Conservation (phyloP, 2,113 vertebrate genomes). For the Scolopax mira region DNA sequence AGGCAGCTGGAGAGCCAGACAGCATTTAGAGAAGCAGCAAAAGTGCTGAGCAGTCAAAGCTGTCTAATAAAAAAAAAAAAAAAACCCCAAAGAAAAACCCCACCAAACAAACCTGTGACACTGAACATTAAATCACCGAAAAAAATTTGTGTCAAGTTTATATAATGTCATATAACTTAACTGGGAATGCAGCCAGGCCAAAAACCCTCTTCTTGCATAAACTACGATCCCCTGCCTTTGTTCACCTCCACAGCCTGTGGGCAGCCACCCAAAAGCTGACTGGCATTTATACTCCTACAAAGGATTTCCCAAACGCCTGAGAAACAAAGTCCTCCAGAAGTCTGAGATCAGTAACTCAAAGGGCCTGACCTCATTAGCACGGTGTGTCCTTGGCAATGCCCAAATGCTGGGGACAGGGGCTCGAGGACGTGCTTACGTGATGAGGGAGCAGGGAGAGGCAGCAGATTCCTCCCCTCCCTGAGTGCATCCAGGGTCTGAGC, state of each 20-base stretch:
- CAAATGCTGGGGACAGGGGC: accelerated
- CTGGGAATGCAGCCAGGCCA: not conserved
- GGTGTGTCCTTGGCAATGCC: not conserved
- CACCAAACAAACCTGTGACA: not conserved
- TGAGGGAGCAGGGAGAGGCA: not conserved
- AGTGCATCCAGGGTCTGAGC: not conserved
- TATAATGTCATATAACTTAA: not conserved
- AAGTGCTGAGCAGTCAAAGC: not conserved
- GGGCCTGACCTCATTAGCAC: not conserved
- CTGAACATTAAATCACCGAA: not conserved
- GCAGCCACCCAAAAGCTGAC: not conserved
- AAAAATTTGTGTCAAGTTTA: not conserved
- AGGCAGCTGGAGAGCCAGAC: not conserved
- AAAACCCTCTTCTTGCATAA: not conserved
- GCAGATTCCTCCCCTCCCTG: not conserved
- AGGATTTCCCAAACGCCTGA: not conserved
- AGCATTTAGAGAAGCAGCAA: not conserved
- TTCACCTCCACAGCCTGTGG: not conserved
- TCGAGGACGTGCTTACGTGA: not conserved
- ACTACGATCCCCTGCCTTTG: not conserved
- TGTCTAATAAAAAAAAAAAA: not conserved
- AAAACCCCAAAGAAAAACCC: too few species aligned
- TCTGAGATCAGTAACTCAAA: not conserved
- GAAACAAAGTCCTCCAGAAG: not conserved
- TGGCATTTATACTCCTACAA: not conserved